A percentile compares a stretch with the other conserved stretches of the same genome.
phyloP scores from a whole-genome alignment of 2,113 vertebrate genomes.

The Anhinga anhinga region DNA sequence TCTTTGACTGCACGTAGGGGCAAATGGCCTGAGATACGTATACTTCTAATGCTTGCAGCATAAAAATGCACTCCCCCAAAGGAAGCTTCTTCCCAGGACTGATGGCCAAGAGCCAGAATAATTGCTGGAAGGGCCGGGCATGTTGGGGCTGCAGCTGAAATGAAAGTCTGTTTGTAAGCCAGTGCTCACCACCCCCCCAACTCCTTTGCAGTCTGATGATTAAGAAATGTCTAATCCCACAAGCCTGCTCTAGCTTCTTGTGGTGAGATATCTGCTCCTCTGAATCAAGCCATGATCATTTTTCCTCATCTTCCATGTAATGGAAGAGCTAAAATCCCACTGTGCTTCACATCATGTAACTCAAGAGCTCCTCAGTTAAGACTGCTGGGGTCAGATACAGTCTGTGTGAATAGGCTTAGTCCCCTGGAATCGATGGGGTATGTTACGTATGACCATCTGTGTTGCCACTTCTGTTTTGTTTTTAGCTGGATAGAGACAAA shows the following conservation, averaged over 20 bases:
- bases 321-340: not conserved
- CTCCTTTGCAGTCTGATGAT: not conserved
- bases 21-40: not conserved
- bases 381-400: not conserved
- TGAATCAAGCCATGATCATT: not conserved
- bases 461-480: not conserved
- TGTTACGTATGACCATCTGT: not conserved
- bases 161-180: slow-evolving; percentile 54
- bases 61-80: slow-evolving; percentile 19
- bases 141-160: slow-evolving; percentile 38
- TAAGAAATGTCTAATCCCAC: not conserved
- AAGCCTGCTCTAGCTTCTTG: not conserved
- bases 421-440: not conserved
- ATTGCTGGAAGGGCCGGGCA: slow-evolving; percentile 13
- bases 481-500: not conserved
- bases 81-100: slow-evolving; percentile 58
- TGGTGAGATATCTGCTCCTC: not conserved
- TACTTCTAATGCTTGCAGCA: not conserved
- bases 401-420: not conserved
- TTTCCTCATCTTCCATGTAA: not conserved
- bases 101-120: slow-evolving; percentile 41
- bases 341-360: not conserved
- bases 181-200: not conserved
- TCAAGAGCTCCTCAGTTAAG: not conserved
- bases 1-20: not conserved